Evolutionary conservation across 2,113 vertebrate species (phyloP).

Genomic region (Craseonycteris thonglongyai): DNA sequence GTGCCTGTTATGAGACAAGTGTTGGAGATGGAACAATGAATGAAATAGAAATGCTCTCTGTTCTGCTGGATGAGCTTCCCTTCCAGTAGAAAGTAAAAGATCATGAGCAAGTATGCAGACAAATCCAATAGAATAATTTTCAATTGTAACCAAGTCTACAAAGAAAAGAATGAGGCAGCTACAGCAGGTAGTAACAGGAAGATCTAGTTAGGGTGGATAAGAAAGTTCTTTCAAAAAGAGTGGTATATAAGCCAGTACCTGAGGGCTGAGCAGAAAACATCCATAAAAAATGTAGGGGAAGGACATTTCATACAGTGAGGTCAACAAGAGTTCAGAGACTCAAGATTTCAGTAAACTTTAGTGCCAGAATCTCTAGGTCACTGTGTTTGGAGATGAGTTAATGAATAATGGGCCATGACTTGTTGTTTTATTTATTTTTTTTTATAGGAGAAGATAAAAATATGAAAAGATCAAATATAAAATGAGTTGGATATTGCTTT

Average conservation of each 20-base stretch:
- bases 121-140: background rate
- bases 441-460: background rate
- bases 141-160: background rate
- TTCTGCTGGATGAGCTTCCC: background rate
- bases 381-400: background rate
- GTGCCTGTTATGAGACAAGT: background rate
- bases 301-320: background rate
- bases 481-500: constrained; percentile 11
- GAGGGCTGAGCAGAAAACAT: background rate
- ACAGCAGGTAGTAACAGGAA: background rate
- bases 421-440: background rate
- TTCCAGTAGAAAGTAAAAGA: background rate
- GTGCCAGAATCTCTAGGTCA: background rate
- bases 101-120: background rate
- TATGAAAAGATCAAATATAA: constrained; percentile 5
- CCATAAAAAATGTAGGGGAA: background rate
- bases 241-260: background rate
- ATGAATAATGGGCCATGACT: background rate
- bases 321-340: background rate
- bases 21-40: background rate
- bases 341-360: background rate
- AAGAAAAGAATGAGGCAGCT: background rate
- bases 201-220: background rate
- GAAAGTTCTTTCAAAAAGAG: background rate
- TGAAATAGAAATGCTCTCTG: background rate